Conservation (phyloP, 2,797 vertebrate genomes). For the Picus viridis region DNA sequence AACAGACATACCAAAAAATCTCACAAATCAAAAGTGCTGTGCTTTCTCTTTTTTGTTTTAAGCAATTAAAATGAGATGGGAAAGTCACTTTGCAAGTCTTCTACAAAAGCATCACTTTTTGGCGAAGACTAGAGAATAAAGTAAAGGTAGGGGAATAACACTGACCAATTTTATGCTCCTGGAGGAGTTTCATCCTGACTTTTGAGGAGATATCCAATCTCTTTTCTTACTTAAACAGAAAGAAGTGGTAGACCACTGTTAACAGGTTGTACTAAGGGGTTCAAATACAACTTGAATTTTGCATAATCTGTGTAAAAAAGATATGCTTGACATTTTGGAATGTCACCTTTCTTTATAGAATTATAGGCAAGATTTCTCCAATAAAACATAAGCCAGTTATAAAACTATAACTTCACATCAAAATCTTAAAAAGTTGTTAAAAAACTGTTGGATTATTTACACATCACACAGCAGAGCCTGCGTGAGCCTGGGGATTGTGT, state of each 20-base stretch:
- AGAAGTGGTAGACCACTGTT: slow-evolving; percentile 84
- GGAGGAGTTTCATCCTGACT: slow-evolving; percentile 76
- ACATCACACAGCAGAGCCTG: slow-evolving; percentile 81
- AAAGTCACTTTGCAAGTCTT: slow-evolving; percentile 74
- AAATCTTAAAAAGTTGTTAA: slow-evolving; percentile 86
- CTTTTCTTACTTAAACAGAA: slow-evolving; percentile 81
- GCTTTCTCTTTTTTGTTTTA: slow-evolving; percentile 67
- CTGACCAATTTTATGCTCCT: slow-evolving; percentile 75
- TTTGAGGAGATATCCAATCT: slow-evolving; percentile 78
- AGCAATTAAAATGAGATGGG: slow-evolving; percentile 66
- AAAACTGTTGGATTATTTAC: slow-evolving; percentile 84
- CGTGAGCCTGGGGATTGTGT: slow-evolving; percentile 76
- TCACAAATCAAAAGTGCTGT: slow-evolving; percentile 80
- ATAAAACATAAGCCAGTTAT: slow-evolving; percentile 88
- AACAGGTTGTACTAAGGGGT: slow-evolving; percentile 85
- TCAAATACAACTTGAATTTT: slow-evolving; percentile 85
- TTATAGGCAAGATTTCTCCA: slow-evolving; percentile 87
- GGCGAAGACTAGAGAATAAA: slow-evolving; percentile 73
- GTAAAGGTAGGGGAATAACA: slow-evolving; percentile 71
- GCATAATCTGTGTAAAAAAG: slow-evolving; percentile 88
- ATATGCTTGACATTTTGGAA: slow-evolving; percentile 87
- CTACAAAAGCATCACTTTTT: slow-evolving; percentile 70
- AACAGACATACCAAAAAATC: slow-evolving; percentile 72
- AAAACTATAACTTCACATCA: slow-evolving; percentile 91
- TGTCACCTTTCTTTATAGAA: slow-evolving; percentile 87